These are phyloP conservation scores for Drosophila nebulosa DNA, from an alignment of 1,140 invertebrate species.

Conservation along the genomic window DNA sequence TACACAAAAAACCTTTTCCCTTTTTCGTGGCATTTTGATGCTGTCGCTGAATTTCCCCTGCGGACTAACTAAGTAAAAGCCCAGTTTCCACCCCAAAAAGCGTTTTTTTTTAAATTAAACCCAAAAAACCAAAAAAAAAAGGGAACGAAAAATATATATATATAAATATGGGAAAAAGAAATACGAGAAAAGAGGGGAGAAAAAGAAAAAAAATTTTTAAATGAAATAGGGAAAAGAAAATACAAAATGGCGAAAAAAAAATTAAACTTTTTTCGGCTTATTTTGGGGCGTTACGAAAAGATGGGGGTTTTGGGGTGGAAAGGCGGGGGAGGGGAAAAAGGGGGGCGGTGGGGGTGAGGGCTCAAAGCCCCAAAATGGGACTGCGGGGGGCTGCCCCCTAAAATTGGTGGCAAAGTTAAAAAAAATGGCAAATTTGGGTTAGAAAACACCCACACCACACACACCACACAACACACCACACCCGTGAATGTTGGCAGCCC, in stretches of 20 bases:
- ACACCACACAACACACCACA: constrained; percentile 22
- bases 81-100: constrained; percentile 45
- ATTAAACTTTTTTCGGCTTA: constrained; percentile 50
- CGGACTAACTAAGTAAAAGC: constrained; percentile 47
- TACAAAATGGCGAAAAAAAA: constrained; percentile 65
- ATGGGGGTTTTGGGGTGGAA: neutral
- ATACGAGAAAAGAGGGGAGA: neutral
- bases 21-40: constrained; percentile 51
- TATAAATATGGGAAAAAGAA: neutral
- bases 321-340: neutral
- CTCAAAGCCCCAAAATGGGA: constrained; percentile 36
- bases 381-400: constrained; percentile 54
- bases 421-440: constrained; percentile 78
- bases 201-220: constrained; percentile 45
- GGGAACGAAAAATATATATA: neutral
- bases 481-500: constrained; percentile 69
- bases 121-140: constrained; percentile 22
- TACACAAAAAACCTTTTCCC: constrained; percentile 65
- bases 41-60: constrained; percentile 43
- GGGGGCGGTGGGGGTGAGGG: neutral
- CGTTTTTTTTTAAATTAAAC: constrained; percentile 67
- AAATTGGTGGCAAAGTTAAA: constrained; percentile 77
- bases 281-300: constrained; percentile 25
- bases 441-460: constrained; percentile 58
- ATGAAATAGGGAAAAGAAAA: constrained; percentile 70